Evolutionary conservation across 2,797 vertebrate genomes (phyloP).

Genomic region (Somateria mollissima): DNA sequence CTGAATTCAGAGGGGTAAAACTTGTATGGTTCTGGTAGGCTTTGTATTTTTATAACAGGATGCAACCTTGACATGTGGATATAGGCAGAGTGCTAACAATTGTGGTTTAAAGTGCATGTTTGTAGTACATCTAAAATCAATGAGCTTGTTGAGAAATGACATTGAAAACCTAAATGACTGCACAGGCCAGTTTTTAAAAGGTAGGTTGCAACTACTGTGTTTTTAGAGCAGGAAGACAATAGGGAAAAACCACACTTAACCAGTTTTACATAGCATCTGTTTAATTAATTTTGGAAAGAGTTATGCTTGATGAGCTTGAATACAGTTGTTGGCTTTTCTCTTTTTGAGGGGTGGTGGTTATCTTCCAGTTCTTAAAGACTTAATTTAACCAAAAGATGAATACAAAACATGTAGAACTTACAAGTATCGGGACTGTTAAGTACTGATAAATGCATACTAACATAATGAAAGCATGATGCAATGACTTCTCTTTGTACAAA

Average conservation of each 20-base stretch:
- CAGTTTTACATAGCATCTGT: background rate
- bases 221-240: background rate
- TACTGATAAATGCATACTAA: background rate
- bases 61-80: background rate
- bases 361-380: background rate
- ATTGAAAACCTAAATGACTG: background rate
- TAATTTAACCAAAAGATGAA: background rate
- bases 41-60: background rate
- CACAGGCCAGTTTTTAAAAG: background rate
- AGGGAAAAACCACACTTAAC: background rate
- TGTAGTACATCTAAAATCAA: background rate
- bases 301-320: background rate
- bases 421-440: background rate
- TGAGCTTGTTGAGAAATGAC: slow-evolving; percentile 5
- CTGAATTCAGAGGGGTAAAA: background rate
- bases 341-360: background rate
- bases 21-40: background rate
- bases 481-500: background rate
- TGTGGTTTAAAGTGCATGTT: slow-evolving; percentile 27
- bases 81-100: background rate
- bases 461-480: background rate
- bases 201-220: background rate
- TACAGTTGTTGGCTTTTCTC: background rate
- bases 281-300: background rate
- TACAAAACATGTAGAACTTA: background rate